Evolutionary conservation across 2,113 vertebrate genomes (phyloP).

Genomic region (Acinonyx jubatus): DNA sequence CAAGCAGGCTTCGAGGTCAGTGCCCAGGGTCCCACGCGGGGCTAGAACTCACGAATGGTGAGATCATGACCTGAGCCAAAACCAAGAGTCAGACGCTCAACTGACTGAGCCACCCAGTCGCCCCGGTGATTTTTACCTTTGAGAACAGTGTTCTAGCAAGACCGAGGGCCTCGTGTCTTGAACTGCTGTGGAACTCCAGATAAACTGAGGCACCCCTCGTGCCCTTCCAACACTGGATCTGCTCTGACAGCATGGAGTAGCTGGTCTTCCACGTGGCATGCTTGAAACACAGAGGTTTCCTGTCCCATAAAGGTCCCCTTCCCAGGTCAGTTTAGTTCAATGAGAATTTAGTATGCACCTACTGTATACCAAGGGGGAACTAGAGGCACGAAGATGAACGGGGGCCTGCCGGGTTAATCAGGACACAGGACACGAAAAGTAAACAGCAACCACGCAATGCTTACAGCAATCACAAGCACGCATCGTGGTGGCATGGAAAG

Average conservation of each 20-base stretch:
- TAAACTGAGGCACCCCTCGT: background rate
- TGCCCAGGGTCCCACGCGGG: too few relatives aligned
- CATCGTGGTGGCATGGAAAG: rapidly evolving
- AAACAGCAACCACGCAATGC: background rate
- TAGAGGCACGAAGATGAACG: background rate
- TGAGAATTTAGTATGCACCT: background rate
- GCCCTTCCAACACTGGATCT: background rate
- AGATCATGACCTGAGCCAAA: too few relatives aligned
- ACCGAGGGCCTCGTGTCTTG: background rate
- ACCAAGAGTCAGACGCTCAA: too few relatives aligned
- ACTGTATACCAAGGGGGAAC: background rate
- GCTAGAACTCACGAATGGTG: too few relatives aligned
- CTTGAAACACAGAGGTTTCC: background rate
- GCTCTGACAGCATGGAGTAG: background rate
- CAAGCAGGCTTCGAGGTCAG: too few relatives aligned
- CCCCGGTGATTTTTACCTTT: background rate
- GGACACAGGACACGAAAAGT: background rate
- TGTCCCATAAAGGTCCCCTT: background rate
- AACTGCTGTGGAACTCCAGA: background rate
- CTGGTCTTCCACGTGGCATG: background rate
- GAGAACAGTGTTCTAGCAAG: background rate
- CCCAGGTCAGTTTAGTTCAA: background rate
- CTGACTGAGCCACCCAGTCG: too few relatives aligned
- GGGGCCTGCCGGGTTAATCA: background rate
- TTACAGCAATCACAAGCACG: background rate